Conservation (phyloP, 1,140 invertebrate genomes). For the Pseudomyrmex pallidus region DNA sequence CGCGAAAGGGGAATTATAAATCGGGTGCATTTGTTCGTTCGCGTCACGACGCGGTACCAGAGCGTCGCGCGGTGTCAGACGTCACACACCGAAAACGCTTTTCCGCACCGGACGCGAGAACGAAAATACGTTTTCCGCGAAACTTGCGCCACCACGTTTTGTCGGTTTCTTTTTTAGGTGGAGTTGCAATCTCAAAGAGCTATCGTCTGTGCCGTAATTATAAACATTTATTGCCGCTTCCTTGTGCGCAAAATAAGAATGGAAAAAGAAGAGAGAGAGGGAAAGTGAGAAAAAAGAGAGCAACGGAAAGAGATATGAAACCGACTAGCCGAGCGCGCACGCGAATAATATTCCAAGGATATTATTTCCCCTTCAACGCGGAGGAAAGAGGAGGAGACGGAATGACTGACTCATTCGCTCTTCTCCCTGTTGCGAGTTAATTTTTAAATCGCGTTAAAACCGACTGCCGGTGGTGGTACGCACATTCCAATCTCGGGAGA, state of each 20-base stretch:
- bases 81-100: constrained; percentile 55
- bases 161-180: too few species aligned
- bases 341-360: constrained; percentile 15
- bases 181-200: constrained; percentile 11
- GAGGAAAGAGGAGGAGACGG: not conserved
- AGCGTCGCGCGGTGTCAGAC: constrained; percentile 70
- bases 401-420: not conserved
- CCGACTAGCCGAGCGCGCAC: not conserved
- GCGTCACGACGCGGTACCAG: constrained; percentile 61
- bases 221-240: constrained; percentile 40
- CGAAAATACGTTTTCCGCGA: constrained; percentile 48
- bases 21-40: constrained; percentile 67
- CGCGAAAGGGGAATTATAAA: constrained; percentile 67
- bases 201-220: constrained; percentile 23
- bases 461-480: not conserved
- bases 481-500: constrained; percentile 28
- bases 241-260: not conserved
- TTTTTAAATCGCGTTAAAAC: constrained; percentile 42
- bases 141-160: not conserved
- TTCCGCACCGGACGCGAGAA: constrained; percentile 2
- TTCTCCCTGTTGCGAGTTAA: constrained; percentile 6
- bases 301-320: too few species aligned
- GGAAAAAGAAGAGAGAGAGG: too few species aligned
- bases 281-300: too few species aligned
- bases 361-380: not conserved